These are phyloP conservation scores for Peromyscus aztecus DNA, from an alignment of 2,797 vertebrate genomes.

Conservation along the genomic window DNA sequence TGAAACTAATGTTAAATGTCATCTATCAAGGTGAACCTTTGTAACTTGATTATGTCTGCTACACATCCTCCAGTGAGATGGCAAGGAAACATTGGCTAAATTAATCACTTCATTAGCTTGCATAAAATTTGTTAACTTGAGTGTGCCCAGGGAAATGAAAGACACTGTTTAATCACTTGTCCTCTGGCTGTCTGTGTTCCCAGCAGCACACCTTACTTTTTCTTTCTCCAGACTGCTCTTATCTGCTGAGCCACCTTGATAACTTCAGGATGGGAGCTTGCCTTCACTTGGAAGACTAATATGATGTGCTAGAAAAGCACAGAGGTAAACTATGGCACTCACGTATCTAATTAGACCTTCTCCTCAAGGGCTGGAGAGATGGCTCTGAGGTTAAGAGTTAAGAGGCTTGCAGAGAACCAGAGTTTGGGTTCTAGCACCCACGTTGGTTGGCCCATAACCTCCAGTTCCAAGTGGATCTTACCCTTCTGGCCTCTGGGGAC, in stretches of 20 bases:
- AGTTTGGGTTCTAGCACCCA: not conserved
- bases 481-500: not conserved
- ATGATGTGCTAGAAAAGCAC: conserved; percentile 8
- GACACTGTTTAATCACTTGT: conserved; percentile 28
- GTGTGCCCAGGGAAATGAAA: conserved; percentile 7
- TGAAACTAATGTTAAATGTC: conserved; percentile 56
- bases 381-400: not conserved
- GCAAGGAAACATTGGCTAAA: conserved; percentile 40
- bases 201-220: not conserved
- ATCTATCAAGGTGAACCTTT: conserved; percentile 34
- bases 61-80: conserved; percentile 11
- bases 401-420: too few species aligned
- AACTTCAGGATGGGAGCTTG: not conserved
- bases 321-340: not conserved
- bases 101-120: conserved; percentile 33
- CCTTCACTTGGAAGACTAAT: not conserved
- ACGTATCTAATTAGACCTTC: not conserved
- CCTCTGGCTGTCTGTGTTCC: not conserved
- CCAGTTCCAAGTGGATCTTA: not conserved
- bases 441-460: not conserved
- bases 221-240: not conserved
- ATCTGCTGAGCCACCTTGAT: not conserved
- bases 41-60: conserved; percentile 40
- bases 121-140: conserved; percentile 35
- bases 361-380: not conserved